Evolutionary conservation across 2,797 vertebrate species (phyloP).

Genomic region (Psittacula echo): DNA sequence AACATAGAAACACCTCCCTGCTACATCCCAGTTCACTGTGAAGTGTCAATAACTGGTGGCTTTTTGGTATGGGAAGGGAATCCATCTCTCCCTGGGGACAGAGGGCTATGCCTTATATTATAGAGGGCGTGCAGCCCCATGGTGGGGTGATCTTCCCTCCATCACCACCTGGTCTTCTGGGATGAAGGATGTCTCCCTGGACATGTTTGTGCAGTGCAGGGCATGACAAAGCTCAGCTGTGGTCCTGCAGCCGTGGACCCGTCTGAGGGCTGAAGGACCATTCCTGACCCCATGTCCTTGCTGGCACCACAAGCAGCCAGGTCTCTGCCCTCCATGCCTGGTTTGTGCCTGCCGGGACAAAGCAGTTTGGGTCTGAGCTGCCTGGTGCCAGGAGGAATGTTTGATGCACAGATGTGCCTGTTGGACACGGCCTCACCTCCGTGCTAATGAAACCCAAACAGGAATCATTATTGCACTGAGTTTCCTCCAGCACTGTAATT

Average conservation of each 20-base stretch:
- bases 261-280: background rate
- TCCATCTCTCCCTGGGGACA: background rate
- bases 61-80: background rate
- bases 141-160: background rate
- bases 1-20: background rate
- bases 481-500: conserved; percentile 40
- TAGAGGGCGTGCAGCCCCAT: background rate
- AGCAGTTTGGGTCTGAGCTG: background rate
- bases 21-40: background rate
- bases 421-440: background rate
- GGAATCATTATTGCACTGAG: conserved; percentile 63
- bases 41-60: background rate
- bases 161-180: background rate
- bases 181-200: background rate
- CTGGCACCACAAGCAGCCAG: background rate
- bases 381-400: background rate
- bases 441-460: conserved; percentile 56
- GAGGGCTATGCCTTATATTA: background rate
- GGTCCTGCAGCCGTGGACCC: background rate
- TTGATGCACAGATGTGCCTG: background rate
- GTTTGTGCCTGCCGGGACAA: background rate
- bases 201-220: background rate
- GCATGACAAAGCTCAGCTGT: accelerated
- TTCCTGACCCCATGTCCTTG: background rate
- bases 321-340: background rate